Evolutionary conservation across 2,113 vertebrate genomes (phyloP).

Genomic region (Mormyrus lacerda): DNA sequence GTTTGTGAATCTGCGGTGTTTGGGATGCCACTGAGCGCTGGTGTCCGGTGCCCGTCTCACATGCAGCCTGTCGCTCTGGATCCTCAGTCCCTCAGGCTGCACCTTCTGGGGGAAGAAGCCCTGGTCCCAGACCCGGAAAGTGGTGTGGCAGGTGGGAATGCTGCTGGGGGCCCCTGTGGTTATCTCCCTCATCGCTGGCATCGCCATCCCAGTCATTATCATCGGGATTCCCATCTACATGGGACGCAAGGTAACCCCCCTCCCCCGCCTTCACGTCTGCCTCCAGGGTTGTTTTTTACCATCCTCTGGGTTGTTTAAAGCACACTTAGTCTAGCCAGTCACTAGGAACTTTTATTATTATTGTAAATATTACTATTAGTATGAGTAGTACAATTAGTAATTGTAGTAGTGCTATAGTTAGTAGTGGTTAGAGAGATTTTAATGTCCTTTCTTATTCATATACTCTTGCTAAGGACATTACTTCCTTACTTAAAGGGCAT

Average conservation of each 20-base stretch:
- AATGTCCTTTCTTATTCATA: neutral
- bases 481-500: neutral
- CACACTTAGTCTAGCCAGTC: neutral
- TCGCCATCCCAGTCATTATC: conserved; percentile 78
- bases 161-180: conserved; percentile 76
- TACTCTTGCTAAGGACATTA: neutral
- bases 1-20: neutral
- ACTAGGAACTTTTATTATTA: neutral
- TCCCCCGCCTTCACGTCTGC: neutral
- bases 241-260: conserved; percentile 67
- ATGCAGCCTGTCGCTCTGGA: conserved; percentile 7
- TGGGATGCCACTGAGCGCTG: neutral
- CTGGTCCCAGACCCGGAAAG: conserved; percentile 74
- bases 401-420: neutral
- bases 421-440: neutral
- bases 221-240: conserved; percentile 80
- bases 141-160: conserved; percentile 83
- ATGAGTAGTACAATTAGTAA: neutral
- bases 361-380: neutral
- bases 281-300: neutral
- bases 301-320: neutral
- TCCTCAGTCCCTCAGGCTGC: conserved; percentile 75
- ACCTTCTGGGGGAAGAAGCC: conserved; percentile 86
- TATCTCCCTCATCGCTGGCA: conserved; percentile 73
- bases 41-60: neutral